Evolutionary conservation across 2,113 vertebrate genomes (phyloP).

Genomic region (Esox niger): DNA sequence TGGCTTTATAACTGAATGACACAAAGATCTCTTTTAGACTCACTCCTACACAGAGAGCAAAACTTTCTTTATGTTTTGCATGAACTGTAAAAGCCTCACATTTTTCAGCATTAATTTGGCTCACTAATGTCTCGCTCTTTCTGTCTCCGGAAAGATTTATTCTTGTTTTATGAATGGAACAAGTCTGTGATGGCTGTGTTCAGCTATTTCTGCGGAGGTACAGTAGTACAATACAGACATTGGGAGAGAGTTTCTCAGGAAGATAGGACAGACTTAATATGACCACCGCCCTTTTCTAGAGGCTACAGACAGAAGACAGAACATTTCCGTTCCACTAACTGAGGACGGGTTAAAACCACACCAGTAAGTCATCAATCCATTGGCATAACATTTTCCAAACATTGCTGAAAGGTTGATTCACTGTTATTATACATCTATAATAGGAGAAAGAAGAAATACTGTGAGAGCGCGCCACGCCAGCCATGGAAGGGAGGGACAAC

Average conservation of each 20-base stretch:
- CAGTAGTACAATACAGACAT: conserved; percentile 52
- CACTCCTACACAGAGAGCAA: conserved; percentile 66
- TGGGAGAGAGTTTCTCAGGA: conserved; percentile 26
- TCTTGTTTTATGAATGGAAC: conserved; percentile 57
- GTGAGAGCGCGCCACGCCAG: conserved; percentile 57
- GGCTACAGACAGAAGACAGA: conserved; percentile 19
- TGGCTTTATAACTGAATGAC: conserved; percentile 62
- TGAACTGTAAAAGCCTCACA: conserved; percentile 69
- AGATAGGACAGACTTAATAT: conserved; percentile 27
- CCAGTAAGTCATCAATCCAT: conserved; percentile 17
- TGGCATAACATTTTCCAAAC: conserved; percentile 47
- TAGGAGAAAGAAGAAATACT: conserved; percentile 55
- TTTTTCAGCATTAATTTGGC: conserved; percentile 72
- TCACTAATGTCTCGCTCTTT: conserved; percentile 49
- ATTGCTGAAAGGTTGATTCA: conserved; percentile 40
- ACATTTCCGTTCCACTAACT: conserved; percentile 28
- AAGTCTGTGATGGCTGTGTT: conserved; percentile 43
- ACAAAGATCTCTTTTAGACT: conserved; percentile 77
- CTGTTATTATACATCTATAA: conserved; percentile 62
- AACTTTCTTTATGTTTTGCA: conserved; percentile 68
- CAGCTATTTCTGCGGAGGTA: conserved; percentile 61
- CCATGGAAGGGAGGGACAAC: conserved; percentile 62
- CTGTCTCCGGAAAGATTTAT: conserved; percentile 62
- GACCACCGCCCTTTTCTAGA: conserved; percentile 4
- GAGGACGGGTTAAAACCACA: conserved; percentile 48